Percentiles rank a stretch among this genome's conserved stretches.
Conservation (phyloP, 2,888 invertebrate genomes). For the Eupithecia inturbata region DNA sequence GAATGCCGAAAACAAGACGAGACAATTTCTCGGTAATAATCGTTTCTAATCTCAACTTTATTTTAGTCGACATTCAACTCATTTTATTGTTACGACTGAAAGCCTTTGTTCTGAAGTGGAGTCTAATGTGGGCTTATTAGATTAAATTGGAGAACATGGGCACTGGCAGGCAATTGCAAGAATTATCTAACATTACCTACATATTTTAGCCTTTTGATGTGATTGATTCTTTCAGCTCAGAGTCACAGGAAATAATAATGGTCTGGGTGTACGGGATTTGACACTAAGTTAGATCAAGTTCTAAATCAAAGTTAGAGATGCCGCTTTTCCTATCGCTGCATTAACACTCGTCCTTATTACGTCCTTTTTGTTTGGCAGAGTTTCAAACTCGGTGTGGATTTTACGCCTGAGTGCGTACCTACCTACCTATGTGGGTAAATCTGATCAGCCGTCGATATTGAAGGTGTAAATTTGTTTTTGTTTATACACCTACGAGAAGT, state of each 20-base stretch:
- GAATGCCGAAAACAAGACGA: not conserved
- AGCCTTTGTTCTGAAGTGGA: not conserved
- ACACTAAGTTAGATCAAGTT: not conserved
- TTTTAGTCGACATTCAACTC: not conserved
- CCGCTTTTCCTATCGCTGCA: not conserved
- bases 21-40: not conserved
- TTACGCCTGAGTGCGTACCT: conserved; percentile 1
- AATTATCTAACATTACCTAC: not conserved
- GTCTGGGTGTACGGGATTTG: not conserved
- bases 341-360: not conserved
- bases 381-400: conserved; percentile 4
- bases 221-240: not conserved
- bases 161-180: not conserved
- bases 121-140: not conserved
- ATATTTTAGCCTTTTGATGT: not conserved
- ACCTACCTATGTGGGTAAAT: not conserved
- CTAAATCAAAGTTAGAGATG: not conserved
- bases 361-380: not conserved
- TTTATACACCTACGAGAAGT: not conserved
- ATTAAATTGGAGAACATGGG: not conserved
- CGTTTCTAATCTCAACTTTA: not conserved
- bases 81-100: not conserved
- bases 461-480: not conserved
- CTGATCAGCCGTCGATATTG: not conserved
- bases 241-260: not conserved